Percentiles rank a stretch among this genome's conserved stretches.
Evolutionary conservation across 64 coral and sea anemone genomes (phyloP).

Genomic region (Stylophora pistillata): DNA sequence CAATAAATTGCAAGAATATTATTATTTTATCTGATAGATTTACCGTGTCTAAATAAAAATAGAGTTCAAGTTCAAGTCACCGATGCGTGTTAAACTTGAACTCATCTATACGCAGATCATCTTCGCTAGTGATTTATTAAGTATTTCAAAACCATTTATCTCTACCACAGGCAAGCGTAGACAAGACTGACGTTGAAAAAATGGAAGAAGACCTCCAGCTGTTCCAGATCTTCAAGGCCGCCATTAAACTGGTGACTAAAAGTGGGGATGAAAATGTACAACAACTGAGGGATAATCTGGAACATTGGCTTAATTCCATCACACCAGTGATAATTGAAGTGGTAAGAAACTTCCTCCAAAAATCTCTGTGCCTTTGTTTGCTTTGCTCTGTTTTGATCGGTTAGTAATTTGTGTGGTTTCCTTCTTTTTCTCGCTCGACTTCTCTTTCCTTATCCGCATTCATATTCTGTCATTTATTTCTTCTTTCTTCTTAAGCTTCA

Average conservation of each 20-base stretch:
- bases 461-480: no score
- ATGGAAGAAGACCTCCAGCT: constrained; percentile 1
- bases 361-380: background rate
- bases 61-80: no score
- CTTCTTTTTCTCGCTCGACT: no score
- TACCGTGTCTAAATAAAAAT: no score
- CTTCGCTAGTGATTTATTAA: background rate
- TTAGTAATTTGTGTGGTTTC: background rate
- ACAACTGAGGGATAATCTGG: background rate
- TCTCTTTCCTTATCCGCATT: no score
- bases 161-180: background rate
- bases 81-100: no score
- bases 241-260: background rate
- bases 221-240: background rate
- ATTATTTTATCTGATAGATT: no score
- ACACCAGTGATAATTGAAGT: background rate
- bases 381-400: background rate
- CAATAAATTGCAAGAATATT: no score
- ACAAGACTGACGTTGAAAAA: background rate
- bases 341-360: background rate
- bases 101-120: background rate
- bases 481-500: background rate
- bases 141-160: no score
- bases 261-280: background rate
- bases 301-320: background rate